Evolutionary conservation across 2,113 vertebrate species (phyloP), one percentile per base, ranked within the genome.

Genomic region (Diadophis punctatus): DNA sequence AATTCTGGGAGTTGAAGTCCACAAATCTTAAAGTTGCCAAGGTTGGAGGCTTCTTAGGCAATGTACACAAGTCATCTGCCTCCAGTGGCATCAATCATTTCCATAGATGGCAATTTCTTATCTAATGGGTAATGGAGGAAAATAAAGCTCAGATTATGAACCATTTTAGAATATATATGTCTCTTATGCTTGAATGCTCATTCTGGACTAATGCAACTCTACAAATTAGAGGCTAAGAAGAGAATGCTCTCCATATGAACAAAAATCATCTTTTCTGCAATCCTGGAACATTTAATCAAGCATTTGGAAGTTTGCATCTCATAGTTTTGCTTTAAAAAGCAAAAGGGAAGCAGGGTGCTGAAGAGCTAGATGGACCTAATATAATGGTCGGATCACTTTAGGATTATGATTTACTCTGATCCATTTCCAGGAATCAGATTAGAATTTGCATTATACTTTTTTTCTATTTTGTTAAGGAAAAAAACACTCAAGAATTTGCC

Each of bases 241-340:
- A 55, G 43, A 89, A 53, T 14, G 12, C 11, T 89, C 49, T 86
- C n/a, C 43, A n/a, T 39, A 27, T 20, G 20, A 86, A 43, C 53
- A 22, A 48, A 56, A 85, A 43, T 8, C 27, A 11, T 1, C 7
- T 60, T 34, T 34, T 30, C 53, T 9, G 34, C 52, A 92, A 34
- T 10, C 53, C 84, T 68, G 60, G 51, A 49, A 14, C 3, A 56
- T 90, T 85, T 88, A 58, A 48, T 27, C 11, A 86, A 86, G 46
- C 84, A 23, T n/a, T 60, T 92, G 60, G 4, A 89, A 53, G 48
- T 12, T 23, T 84, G 68, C 30, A 20, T 43, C 43, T 30, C 30
- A 94, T 97, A 96, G 92, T 80, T 97, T 94, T 95, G 90, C 93
- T 91, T 60, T 93, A 95, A 95, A 96, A 95, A 95, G 93, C 18